Conservation (phyloP, 2,113 vertebrate species). For the Acinonyx jubatus region DNA sequence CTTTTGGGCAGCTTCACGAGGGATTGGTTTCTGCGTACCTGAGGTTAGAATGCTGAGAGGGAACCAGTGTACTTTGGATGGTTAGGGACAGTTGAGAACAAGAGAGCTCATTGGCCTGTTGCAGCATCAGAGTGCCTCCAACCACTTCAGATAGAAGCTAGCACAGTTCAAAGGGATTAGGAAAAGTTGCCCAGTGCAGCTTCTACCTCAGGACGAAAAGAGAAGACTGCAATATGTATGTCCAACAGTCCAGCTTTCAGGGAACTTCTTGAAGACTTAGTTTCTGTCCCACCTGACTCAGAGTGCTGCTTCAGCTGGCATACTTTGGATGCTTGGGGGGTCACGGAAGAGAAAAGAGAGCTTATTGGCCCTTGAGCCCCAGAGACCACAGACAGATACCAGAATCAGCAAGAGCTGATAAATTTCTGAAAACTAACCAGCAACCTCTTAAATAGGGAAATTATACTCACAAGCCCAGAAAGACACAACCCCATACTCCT, state of each 20-base stretch:
- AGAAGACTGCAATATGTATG: not conserved
- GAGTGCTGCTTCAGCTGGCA: not conserved
- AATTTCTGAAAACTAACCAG: not conserved
- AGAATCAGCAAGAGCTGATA: not conserved
- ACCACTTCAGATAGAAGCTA: not conserved
- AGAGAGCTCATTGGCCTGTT: not conserved
- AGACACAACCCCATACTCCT: not conserved
- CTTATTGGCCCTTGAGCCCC: not conserved
- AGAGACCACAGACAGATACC: not conserved
- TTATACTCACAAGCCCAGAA: not conserved
- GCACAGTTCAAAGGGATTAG: not conserved
- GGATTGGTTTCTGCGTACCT: not conserved
- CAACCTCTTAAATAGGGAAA: not conserved
- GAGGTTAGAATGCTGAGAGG: not conserved
- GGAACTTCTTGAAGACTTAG: not conserved
- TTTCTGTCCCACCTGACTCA: not conserved
- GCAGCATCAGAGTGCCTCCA: not conserved
- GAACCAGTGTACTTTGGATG: not conserved
- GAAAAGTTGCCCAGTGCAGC: not conserved
- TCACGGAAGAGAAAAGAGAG: not conserved
- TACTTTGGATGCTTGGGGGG: not conserved
- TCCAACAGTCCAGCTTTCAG: not conserved
- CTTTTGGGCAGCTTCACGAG: not conserved
- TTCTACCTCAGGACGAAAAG: not conserved
- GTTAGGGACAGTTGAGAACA: not conserved